Evolutionary conservation across 2,888 invertebrate species (phyloP).

Genomic region (Troides aeacus): DNA sequence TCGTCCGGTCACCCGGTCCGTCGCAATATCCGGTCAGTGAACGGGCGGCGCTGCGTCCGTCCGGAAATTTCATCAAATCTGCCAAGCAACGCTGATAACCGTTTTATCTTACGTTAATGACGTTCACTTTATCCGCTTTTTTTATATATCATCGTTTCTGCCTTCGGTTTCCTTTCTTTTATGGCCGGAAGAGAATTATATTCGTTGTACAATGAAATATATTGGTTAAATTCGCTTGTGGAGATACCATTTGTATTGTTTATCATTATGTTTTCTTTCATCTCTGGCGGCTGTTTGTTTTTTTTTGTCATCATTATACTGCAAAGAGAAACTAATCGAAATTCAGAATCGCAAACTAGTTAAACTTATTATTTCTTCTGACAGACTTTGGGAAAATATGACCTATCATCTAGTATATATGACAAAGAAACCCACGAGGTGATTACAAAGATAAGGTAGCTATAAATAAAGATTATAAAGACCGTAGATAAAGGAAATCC

Average conservation of each 20-base stretch:
- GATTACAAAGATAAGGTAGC: not conserved
- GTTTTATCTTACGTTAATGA: slow-evolving; percentile 39
- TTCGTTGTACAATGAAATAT: not conserved
- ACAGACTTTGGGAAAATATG: too few relatives aligned
- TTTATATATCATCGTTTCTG: slow-evolving; percentile 1
- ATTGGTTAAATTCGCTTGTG: not conserved
- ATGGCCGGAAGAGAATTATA: slow-evolving; percentile 1
- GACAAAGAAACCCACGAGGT: too few relatives aligned
- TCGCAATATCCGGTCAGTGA: slow-evolving; percentile 47
- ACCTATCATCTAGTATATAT: too few relatives aligned
- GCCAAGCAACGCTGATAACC: slow-evolving; percentile 41
- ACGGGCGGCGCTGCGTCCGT: slow-evolving; percentile 37
- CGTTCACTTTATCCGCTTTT: slow-evolving; percentile 24
- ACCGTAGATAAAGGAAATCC: slow-evolving; percentile 23
- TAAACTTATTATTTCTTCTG: too few relatives aligned
- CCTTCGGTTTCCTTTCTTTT: slow-evolving; percentile 5
- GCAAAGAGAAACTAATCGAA: too few relatives aligned
- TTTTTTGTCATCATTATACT: too few relatives aligned
- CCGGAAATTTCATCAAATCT: slow-evolving; percentile 50
- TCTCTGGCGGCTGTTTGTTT: too few relatives aligned
- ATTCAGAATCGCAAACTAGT: too few relatives aligned
- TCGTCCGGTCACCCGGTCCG: slow-evolving; percentile 41
- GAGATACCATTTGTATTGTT: not conserved
- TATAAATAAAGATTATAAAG: slow-evolving; percentile 26
- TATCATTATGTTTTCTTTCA: too few relatives aligned